Evolutionary conservation across 2,797 vertebrate species (phyloP).

Genomic region (Ptychadena robeensis): DNA sequence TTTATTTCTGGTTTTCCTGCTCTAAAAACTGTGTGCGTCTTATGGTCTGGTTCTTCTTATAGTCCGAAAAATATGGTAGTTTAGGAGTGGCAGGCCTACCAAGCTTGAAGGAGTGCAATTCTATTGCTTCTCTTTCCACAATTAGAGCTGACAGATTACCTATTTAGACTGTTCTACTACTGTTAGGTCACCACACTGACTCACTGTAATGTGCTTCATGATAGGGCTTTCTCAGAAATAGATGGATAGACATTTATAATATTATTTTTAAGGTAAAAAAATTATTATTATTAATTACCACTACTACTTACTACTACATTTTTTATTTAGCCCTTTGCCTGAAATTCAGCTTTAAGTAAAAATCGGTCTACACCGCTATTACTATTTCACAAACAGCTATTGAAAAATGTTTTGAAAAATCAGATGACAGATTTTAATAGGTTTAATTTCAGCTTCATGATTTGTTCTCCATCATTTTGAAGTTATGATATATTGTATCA

Average conservation of each 20-base stretch:
- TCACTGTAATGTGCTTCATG: background rate
- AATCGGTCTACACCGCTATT: background rate
- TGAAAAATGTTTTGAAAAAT: background rate
- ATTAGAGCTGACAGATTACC: too few relatives aligned
- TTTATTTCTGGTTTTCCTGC: too few relatives aligned
- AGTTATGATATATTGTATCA: slow-evolving; percentile 9
- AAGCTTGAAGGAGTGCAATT: too few relatives aligned
- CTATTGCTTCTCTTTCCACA: too few relatives aligned
- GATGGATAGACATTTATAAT: background rate
- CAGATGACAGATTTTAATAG: slow-evolving; percentile 9
- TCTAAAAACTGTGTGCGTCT: too few relatives aligned
- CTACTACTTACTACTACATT: too few relatives aligned
- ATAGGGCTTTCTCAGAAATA: background rate
- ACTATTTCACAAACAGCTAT: background rate
- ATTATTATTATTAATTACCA: too few relatives aligned
- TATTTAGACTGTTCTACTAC: too few relatives aligned
- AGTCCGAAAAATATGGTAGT: too few relatives aligned
- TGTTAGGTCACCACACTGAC: too few relatives aligned
- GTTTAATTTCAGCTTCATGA: background rate
- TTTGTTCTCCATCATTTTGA: background rate
- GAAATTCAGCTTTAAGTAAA: background rate
- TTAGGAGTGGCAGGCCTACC: too few relatives aligned
- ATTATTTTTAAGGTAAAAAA: background rate
- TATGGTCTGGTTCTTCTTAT: too few relatives aligned
- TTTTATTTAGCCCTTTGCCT: background rate